Base-by-base conservation (phyloP, 2,888 invertebrate species). In the Apamea epomidion region DNA sequence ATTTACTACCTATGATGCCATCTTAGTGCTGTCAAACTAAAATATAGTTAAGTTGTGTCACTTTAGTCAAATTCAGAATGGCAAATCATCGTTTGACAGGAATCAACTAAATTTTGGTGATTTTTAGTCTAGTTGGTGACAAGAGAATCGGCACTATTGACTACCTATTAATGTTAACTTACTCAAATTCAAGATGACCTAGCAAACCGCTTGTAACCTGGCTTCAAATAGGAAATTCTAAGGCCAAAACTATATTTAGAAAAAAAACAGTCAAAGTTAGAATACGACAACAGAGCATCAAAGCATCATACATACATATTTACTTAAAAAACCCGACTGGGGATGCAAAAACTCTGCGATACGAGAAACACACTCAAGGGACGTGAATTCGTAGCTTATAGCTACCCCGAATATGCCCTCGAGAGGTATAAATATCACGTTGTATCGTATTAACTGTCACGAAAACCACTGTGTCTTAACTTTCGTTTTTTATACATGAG, bases 391-490 rank as follows among this genome's bases (percentile, higher is more conserved):
- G 90, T 90, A 89, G 92, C 91, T 93, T 93, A 92, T 91, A 91
- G 90, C 92, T 88, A 89, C 83, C 89, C 91, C 90, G 88, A 92
- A 92, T 87, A 93, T 92, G 92, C 95, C 95, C 95, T 62, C 72
- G 91, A 92, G 95, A 91, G 90, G 92, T 93, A 95, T 95, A 95
- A 95, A 96, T 95, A 95, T 92, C 88, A 87, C 86, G 88, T 89
- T 88, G 88, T 90, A 89, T 89, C 91, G 87, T 90, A 93, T 92
- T 93, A 93, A 92, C 91, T 93, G 93, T 93, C 93, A 90, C 90
- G 89, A 90, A 91, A 92, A 91, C 90, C 90, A 87, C 91, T 86
- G 88, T 76, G 76, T 75, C 78, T 77, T 82, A 83, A 83, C 80
- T 82, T 84, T 87, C 80, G 12, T 79, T 76, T 85, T 87, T 90